phyloP scores from a whole-genome alignment of 2,888 invertebrate genomes.

The Acronicta aceris region DNA sequence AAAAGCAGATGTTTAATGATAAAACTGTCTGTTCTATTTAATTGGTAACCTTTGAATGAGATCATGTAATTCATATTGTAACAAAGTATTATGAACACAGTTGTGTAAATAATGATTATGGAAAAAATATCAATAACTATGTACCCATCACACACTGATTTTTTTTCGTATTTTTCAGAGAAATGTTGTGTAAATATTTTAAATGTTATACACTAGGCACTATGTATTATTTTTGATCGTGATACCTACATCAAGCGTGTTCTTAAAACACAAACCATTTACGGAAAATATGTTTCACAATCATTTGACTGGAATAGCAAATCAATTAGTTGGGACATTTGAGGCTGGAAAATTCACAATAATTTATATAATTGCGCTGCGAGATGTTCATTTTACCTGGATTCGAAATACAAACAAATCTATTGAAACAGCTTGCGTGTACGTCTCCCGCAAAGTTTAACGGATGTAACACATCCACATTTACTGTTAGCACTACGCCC shows the following conservation, averaged over 20 bases:
- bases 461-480: constrained; percentile 76
- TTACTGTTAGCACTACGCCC: constrained; percentile 73
- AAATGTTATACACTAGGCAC: too few relatives aligned
- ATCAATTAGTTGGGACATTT: too few relatives aligned
- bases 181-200: too few relatives aligned
- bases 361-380: not conserved
- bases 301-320: not conserved
- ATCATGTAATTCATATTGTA: not conserved
- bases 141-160: not conserved
- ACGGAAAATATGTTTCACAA: not conserved
- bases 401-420: constrained; percentile 37
- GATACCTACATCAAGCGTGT: too few relatives aligned
- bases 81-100: not conserved
- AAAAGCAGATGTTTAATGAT: not conserved
- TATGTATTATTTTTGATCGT: too few relatives aligned
- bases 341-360: too few relatives aligned
- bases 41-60: not conserved
- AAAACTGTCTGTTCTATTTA: too few relatives aligned
- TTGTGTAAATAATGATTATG: not conserved
- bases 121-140: not conserved
- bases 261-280: not conserved
- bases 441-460: constrained; percentile 73
- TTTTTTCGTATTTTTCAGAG: too few relatives aligned
- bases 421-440: constrained; percentile 44
- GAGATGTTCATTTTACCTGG: constrained; percentile 58